phyloP scores from a whole-genome alignment of 2,888 invertebrate species.

The Morpho deidamia region DNA sequence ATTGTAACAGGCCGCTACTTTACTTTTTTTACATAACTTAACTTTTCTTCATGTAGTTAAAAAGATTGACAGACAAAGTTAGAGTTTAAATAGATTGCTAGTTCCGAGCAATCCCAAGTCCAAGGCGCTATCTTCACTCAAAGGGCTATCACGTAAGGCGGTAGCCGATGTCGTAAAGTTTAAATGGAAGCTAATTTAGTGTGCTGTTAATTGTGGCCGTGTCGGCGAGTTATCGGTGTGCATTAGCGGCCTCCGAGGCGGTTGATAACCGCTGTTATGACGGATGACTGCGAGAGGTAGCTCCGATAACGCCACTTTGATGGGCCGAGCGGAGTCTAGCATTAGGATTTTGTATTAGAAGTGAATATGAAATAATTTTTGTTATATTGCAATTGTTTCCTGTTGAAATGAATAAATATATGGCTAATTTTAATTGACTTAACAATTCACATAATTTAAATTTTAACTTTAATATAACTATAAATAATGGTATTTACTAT shows the following conservation, averaged over 20 bases:
- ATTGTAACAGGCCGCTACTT: too few relatives aligned
- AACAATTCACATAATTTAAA: too few relatives aligned
- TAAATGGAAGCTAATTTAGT: constrained; percentile 76
- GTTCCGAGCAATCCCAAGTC: too few relatives aligned
- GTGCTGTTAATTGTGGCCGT: constrained; percentile 71
- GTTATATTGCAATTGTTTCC: background rate
- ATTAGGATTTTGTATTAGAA: constrained; percentile 8
- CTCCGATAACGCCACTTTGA: constrained; percentile 20
- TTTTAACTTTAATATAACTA: too few relatives aligned
- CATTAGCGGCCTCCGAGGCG: constrained; percentile 56
- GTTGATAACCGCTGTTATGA: constrained; percentile 57
- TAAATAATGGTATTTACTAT: too few relatives aligned
- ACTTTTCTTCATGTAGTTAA: too few relatives aligned
- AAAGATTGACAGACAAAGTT: too few relatives aligned
- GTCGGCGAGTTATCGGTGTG: constrained; percentile 50
- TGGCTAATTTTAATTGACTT: constrained; percentile 1
- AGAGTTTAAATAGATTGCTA: too few relatives aligned
- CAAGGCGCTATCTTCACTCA: background rate
- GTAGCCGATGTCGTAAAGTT: constrained; percentile 75
- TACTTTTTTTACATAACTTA: too few relatives aligned
- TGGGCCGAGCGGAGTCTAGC: constrained; percentile 9
- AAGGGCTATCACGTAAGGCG: constrained; percentile 57
- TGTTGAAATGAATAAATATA: background rate
- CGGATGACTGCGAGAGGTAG: constrained; percentile 37
- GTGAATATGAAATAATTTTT: constrained; percentile 7